Base-by-base conservation (phyloP, 2,797 vertebrate species). In the Girardinus metallicus region DNA sequence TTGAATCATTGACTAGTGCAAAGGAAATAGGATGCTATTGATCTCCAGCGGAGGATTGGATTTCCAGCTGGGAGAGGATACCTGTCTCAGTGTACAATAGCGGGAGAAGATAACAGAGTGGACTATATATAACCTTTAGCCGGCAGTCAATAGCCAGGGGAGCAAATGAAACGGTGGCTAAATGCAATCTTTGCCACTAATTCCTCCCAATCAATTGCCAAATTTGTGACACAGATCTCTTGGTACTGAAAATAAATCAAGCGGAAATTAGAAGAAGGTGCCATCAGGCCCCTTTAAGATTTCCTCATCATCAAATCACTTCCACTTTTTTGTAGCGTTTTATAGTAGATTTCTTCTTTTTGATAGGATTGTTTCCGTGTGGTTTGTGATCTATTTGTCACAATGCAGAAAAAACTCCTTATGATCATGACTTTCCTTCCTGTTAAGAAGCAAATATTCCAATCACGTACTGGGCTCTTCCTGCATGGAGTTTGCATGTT, bases 21-120 rank as follows among this genome's bases (percentile, higher is more conserved):
- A 83, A 83, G 90, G 80, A 87, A 92, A 93, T 85, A 85, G 88
- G 83, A 86, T 78, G 78, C 76, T 80, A 92, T 92, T 88, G 93
- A 94, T 95, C 85, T 81, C 44, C 74, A 23, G 72, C 80, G 49
- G 53, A 74, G 81, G 89, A 84, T 93, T 85, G 80, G 82, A 87
- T 92, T 90, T 86, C 86, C 87, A 83, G 89, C 83, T 74, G 88
- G 70, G 79, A 87, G 88, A 81, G 79, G 81, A 92, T 88, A 74
- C 82, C 74, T 79, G 83, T 91, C 85, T 86, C 79, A 70, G 81
- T 86, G 77, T 85, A 87, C 81, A 85, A 77, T 68, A 82, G 77
- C 82, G 87, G 87, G 89, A 83, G 87, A 80, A 21, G 78, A 83
- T 92, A 89, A 93, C 85, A 86, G 86, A 91, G 80, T 87, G 88